Percentiles rank a stretch among this genome's conserved stretches.
These are phyloP conservation scores for Plutomurus gul DNA, from an alignment of 1,140 invertebrate species.

Conservation along the genomic window DNA sequence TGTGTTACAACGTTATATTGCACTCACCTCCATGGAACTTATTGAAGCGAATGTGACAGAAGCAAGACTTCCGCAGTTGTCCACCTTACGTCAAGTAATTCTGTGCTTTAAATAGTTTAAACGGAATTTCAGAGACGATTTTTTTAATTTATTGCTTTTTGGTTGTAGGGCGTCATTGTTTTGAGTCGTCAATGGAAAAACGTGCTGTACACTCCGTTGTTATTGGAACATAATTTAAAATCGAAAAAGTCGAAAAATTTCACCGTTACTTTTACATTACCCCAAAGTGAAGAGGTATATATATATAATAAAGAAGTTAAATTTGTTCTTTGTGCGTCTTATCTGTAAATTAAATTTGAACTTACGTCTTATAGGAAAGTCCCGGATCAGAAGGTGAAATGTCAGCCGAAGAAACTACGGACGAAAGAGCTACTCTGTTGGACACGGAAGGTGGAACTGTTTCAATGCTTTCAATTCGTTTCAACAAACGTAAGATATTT, in stretches of 20 bases:
- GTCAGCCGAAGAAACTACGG: constrained; percentile 68
- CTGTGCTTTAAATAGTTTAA: constrained; percentile 35
- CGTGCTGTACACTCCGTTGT: constrained; percentile 87
- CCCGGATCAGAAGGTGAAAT: constrained; percentile 64
- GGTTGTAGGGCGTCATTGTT: constrained; percentile 80
- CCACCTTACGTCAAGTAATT: constrained; percentile 85
- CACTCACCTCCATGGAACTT: constrained; percentile 71
- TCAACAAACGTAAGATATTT: constrained; percentile 43
- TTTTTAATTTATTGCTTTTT: background rate
- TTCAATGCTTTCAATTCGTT: constrained; percentile 48
- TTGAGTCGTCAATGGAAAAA: constrained; percentile 96
- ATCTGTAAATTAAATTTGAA: background rate
- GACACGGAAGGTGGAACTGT: constrained; percentile 64
- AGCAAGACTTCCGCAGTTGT: constrained; percentile 80
- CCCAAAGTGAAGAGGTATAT: constrained; percentile 76
- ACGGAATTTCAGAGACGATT: background rate
- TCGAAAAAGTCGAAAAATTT: constrained; percentile 75
- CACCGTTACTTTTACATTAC: constrained; percentile 85
- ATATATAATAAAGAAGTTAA: background rate
- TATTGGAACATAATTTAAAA: constrained; percentile 83
- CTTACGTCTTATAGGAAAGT: constrained; percentile 58
- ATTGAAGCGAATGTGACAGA: constrained; percentile 85
- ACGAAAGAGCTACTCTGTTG: constrained; percentile 82
- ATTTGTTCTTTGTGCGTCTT: background rate
- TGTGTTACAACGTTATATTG: constrained; percentile 83